A percentile compares a stretch with the other conserved stretches of the same genome.
phyloP scores from a whole-genome alignment of 2,113 vertebrate species.

The Clupea harengus region DNA sequence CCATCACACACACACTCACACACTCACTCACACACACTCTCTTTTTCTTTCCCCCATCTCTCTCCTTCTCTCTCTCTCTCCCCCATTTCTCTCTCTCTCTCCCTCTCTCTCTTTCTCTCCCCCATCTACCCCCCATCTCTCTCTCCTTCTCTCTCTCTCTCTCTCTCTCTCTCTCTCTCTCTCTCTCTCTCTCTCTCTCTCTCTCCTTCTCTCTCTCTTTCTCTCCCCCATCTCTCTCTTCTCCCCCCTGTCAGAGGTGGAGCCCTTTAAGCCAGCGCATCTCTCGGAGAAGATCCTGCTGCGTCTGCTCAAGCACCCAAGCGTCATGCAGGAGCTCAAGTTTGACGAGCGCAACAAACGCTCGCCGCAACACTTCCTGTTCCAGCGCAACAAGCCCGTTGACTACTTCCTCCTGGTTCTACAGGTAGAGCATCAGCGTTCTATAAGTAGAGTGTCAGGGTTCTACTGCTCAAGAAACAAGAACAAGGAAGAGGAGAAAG shows the following conservation, averaged over 20 bases:
- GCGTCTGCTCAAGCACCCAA: slow-evolving; percentile 89
- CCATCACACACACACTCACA: no score
- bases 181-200: not conserved
- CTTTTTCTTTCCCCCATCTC: no score
- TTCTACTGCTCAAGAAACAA: no score
- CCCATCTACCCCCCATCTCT: no score
- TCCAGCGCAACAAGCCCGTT: slow-evolving; percentile 87
- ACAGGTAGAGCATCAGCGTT: slow-evolving; percentile 78
- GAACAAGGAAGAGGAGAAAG: no score
- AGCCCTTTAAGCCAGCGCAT: slow-evolving; percentile 86
- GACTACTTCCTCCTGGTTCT: slow-evolving; percentile 93
- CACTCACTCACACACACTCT: no score
- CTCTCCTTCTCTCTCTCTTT: slow-evolving; percentile 6
- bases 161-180: not conserved
- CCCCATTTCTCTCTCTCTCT: no score
- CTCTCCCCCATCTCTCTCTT: no score
- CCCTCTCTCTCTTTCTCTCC: no score
- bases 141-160: not conserved
- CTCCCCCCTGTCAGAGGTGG: slow-evolving; percentile 76
- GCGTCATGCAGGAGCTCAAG: slow-evolving; percentile 90
- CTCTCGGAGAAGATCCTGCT: slow-evolving; percentile 96
- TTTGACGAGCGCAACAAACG: slow-evolving; percentile 88
- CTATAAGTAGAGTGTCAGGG: no score
- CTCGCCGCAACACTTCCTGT: slow-evolving; percentile 86
- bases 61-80: no score